Evolutionary conservation across 2,888 invertebrate genomes (phyloP), one percentile per base, ranked within the genome.

Genomic region (Punctoribates punctum): DNA sequence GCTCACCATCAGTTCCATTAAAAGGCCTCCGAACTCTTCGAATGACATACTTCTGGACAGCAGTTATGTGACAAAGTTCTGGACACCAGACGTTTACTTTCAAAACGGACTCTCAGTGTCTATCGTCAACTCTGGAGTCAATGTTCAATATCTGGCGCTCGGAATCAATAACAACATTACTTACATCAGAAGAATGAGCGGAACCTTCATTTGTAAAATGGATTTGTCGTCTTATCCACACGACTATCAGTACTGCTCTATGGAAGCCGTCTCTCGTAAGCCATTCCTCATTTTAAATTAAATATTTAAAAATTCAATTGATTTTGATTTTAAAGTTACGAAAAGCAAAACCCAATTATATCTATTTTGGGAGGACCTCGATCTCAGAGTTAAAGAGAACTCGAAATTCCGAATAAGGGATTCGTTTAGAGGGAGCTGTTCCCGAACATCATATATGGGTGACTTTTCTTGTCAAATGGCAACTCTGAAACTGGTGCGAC

Each of bases 241-340:
- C n/a, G 77, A 77, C 54, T 73, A 77, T 46, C 77, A 77, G 73
- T 60, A 73, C 48, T 77, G 77, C 42, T 38, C 23, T 34, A 46
- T 77, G n/a, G 73, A 76, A 27, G 46, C 76, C 17, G 62, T 76
- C 9, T 48, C 34, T 20, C 48, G 77, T 77, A 67, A 76, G 77
- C 65, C 23, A 67, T 23, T 60, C 27, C 8, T 8, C 2, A 70
- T 13, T 46, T 70, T 48, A 11, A 6, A 51, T 29, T 72, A 8
- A 42, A 42, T 42, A 11, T 13, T 42, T 13, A 11, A 42, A 42
- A 13, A 42, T 9, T 11, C 20, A 23, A 75, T 72, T 27, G 15
- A 27, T 38, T 42, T 48, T 13, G 5, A 46, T 51, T 70, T 20
- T 46, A 51, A 23, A 75, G 75, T 75, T 0, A 75, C 60, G 13